Conservation (phyloP, 64 coral and sea anemone species). For the Porites australiensis region DNA sequence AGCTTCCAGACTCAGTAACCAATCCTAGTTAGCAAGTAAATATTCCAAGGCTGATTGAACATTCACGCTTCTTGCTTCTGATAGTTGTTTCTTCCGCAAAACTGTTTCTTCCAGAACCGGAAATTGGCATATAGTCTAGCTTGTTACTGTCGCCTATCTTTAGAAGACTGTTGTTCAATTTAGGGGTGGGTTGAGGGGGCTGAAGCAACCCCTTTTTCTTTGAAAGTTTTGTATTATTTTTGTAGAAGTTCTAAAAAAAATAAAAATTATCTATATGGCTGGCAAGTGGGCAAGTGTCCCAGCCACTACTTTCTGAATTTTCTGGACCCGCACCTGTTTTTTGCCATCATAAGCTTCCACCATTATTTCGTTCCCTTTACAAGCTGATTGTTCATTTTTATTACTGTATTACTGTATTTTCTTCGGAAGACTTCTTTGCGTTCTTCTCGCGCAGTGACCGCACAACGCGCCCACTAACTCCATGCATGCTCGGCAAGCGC, state of each 20-base stretch:
- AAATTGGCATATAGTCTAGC: too few species aligned
- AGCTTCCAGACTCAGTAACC: too few species aligned
- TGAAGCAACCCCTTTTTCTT: background rate
- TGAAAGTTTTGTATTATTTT: too few species aligned
- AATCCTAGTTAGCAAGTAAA: constrained; percentile 10
- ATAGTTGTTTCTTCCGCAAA: background rate
- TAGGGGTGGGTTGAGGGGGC: background rate
- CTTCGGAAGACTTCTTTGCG: background rate
- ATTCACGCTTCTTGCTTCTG: background rate
- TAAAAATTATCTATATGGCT: too few species aligned
- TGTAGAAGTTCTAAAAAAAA: too few species aligned
- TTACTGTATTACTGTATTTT: too few species aligned
- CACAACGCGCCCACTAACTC: constrained; percentile 15
- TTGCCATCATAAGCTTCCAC: too few species aligned
- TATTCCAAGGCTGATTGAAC: background rate
- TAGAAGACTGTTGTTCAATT: background rate
- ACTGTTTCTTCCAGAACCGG: constrained; percentile 9
- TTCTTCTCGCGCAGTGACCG: constrained; percentile 13
- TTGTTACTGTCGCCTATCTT: background rate
- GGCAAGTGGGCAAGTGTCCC: too few species aligned
- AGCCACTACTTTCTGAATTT: too few species aligned
- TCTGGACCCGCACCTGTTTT: too few species aligned
- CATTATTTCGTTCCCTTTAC: too few species aligned
- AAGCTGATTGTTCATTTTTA: too few species aligned
- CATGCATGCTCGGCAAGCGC: constrained; percentile 65